A percentile compares a stretch with the other conserved stretches of the same genome.
phyloP scores from a whole-genome alignment of 2,888 invertebrate species.

The Digitonthophagus gazella region DNA sequence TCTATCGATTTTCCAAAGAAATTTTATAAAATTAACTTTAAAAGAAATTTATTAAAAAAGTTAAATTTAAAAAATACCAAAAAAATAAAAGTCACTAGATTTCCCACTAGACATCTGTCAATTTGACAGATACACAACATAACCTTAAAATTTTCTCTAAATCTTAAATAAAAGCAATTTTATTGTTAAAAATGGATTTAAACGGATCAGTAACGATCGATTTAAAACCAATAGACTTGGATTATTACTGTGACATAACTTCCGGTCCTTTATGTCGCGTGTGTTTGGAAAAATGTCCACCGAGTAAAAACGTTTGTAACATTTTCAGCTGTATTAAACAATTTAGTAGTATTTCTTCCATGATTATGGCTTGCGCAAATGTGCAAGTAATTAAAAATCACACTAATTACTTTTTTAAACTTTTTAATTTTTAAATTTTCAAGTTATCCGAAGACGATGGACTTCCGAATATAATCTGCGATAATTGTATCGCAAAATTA shows the following conservation, averaged over 20 bases:
- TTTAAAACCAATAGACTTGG: constrained; percentile 33
- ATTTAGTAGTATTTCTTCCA: constrained; percentile 33
- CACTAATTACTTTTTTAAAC: constrained; percentile 11
- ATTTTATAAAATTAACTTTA: too few species aligned
- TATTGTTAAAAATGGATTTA: constrained; percentile 24
- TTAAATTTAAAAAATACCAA: too few species aligned
- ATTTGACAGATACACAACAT: too few species aligned
- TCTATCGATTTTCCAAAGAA: too few species aligned
- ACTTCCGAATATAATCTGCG: constrained; percentile 39
- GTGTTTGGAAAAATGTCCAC: constrained; percentile 39
- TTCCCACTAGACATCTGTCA: too few species aligned
- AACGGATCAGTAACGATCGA: constrained; percentile 20
- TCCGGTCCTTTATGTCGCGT: constrained; percentile 37
- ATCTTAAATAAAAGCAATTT: too few species aligned
- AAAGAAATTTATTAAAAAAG: too few species aligned
- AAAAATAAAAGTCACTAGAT: too few species aligned
- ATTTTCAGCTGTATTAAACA: constrained; percentile 37
- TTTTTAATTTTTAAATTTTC: constrained; percentile 17
- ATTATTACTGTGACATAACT: constrained; percentile 39
- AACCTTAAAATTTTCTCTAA: too few species aligned
- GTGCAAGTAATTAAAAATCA: constrained; percentile 34
- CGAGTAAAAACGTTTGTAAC: constrained; percentile 38
- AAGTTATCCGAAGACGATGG: constrained; percentile 41
- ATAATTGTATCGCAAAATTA: constrained; percentile 38
- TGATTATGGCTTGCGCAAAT: constrained; percentile 43